Base-by-base conservation (phyloP, 2,888 invertebrate genomes). In the Dryobota labecula region DNA sequence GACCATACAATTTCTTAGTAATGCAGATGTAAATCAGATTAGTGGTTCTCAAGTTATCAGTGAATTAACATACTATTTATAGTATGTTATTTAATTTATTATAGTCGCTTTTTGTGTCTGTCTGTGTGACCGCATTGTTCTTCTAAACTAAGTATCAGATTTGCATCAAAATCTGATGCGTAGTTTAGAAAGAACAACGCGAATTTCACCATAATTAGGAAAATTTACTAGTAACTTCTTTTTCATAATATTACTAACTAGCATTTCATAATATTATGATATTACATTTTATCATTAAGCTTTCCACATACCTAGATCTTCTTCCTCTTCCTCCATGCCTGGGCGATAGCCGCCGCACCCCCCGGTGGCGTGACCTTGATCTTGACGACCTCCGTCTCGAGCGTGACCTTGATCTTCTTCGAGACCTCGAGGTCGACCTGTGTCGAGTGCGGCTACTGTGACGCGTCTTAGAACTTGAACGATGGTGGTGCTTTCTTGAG, bases 321-420 rank as follows among this genome's bases (percentile, higher is more conserved):
- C 94, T 85, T 0, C 89, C 83, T 49, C 95, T 84, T 0, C 89
- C 82, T 47, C 95, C 89, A 78, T 93, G 92, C 43, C 94, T 87
- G 7, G 92, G 91, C 1, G 94, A 93, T 8, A 58, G 60, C 0
- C 90, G 89, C 66, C 92, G 90, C 0, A 91, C 86, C 38, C 88
- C 85, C 7, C 72, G 75, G 43, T 72, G 54, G 13, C 70, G 84
- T 0, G 80, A 83, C 73, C 86, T 74, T 8, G 90, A 90, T 18
- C 86, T 78, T 36, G 91, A 89, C 27, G 91, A 88, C 61, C 89
- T 85, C 15, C 91, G 88, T 24, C 91, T 84, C 0, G 92, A 89
- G 27, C 92, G 85, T 13, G 93, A 91, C 36, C 88, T 76, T n/a
- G 87, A 73, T 90, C 92, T 69, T 87, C 84, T 20, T 73, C 87